Conservation (phyloP, 2,797 vertebrate species). For the Galaxias olidus region DNA sequence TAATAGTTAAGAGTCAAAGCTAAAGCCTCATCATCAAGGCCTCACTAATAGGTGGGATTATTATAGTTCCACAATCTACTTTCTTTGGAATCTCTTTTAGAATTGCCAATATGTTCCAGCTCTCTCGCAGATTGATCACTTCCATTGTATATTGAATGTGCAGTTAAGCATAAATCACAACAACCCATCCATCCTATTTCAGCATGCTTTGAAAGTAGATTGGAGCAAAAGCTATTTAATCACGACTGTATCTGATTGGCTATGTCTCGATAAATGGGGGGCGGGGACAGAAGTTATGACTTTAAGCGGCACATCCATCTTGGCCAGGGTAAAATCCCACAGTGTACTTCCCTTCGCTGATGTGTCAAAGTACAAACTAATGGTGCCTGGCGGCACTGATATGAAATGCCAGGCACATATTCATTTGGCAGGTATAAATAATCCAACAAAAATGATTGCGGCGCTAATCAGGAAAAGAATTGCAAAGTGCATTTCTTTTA, state of each 20-base stretch:
- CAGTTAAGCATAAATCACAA: constrained; percentile 58
- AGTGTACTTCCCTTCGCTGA: constrained; percentile 16
- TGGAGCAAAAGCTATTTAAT: constrained; percentile 47
- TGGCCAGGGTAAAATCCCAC: constrained; percentile 31
- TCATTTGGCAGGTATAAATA: constrained; percentile 44
- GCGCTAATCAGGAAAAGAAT: constrained; percentile 44
- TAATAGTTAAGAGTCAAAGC: constrained; percentile 55
- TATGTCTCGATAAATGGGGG: constrained; percentile 49
- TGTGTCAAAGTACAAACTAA: constrained; percentile 40
- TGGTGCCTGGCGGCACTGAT: constrained; percentile 48
- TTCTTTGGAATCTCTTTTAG: constrained; percentile 35
- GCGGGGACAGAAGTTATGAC: constrained; percentile 32
- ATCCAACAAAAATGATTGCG: constrained; percentile 52
- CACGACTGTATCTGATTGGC: constrained; percentile 52
- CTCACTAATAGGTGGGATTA: constrained; percentile 43
- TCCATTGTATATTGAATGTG: constrained; percentile 38
- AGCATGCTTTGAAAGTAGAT: constrained; percentile 35
- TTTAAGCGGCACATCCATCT: constrained; percentile 55
- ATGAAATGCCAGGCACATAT: constrained; percentile 52
- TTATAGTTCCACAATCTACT: constrained; percentile 38
- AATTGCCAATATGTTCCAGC: constrained; percentile 41
- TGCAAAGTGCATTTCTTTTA: constrained; percentile 34
- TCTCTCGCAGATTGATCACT: constrained; percentile 43
- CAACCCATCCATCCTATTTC: constrained; percentile 45
- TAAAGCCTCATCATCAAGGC: constrained; percentile 40